Base-by-base conservation (phyloP, 2,888 invertebrate species). In the Drosophila demipolita region DNA sequence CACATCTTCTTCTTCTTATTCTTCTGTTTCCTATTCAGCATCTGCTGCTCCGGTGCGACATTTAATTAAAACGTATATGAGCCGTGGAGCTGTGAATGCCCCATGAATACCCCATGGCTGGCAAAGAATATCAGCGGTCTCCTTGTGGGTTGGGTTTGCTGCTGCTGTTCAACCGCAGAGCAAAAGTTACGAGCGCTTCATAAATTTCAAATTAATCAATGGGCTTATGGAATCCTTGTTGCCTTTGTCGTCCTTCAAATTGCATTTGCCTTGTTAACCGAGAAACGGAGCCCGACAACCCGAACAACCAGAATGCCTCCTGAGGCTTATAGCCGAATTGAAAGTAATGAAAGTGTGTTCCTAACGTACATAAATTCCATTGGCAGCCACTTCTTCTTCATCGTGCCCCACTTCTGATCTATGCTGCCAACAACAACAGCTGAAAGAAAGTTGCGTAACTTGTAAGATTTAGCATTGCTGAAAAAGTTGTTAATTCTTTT, bases 181-280 rank as follows among this genome's bases (percentile, higher is more conserved):
- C 74, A 75, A 83, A 86, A 90, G 87, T 80, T 83, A 88, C 86
- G 87, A 71, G 58, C 70, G 75, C 80, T 73, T 89, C 90, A 90
- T 87, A 87, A 87, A 90, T 87, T 90, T 87, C 90, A 89, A 90
- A 87, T 87, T 90, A 87, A 87, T 87, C 87, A 90, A 87, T 87
- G 87, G 78, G 90, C 87, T 87, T 90, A 76, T 80, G 71, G 38
- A 8, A 38, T 77, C 29, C 15, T 48, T 52, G 23, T 26, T 71
- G 72, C 78, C 65, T 73, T 62, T 73, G 72, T 65, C 66, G 63
- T 72, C 48, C 57, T 75, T 75, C 59, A 70, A 78, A 71, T 75
- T 78, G 67, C 81, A 79, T 72, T 79, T 79, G 69, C 65, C 79
- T 79, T 69, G 73, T 76, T 75, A 78, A 59, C 77, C 66, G 60